phyloP scores from a whole-genome alignment of 2,113 vertebrate species.

The Syngnathus floridae region DNA sequence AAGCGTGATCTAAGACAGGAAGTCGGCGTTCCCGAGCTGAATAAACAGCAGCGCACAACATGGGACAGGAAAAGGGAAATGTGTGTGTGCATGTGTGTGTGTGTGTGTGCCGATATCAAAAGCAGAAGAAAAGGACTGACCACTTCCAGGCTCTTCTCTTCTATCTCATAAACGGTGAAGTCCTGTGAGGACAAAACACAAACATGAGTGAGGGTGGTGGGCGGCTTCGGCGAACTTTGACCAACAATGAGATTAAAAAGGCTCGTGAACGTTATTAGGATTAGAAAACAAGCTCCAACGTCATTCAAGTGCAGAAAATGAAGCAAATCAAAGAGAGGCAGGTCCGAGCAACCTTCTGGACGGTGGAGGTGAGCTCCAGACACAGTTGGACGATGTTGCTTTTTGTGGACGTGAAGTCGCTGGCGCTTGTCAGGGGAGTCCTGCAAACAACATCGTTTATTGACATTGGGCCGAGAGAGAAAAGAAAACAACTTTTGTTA shows the following conservation, averaged over 20 bases:
- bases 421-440: constrained; percentile 81
- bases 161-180: constrained; percentile 86
- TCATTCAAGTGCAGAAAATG: background rate
- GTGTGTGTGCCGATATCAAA: constrained; percentile 8
- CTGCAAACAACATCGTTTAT: constrained; percentile 55
- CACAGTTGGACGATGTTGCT: constrained; percentile 95
- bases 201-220: background rate
- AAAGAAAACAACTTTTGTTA: too few species aligned
- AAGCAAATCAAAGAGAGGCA: background rate
- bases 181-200: constrained; percentile 74
- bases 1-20: constrained; percentile 63
- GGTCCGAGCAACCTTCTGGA: constrained; percentile 81
- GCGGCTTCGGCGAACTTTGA: background rate
- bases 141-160: constrained; percentile 90
- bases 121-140: constrained; percentile 71
- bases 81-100: constrained; percentile 10
- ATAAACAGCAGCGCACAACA: constrained; percentile 36
- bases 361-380: constrained; percentile 90
- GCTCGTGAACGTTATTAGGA: background rate
- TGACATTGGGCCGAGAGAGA: too few species aligned
- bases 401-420: constrained; percentile 84
- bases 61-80: constrained; percentile 29
- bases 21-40: constrained; percentile 37
- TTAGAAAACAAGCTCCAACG: background rate
- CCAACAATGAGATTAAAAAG: background rate